phyloP scores from a whole-genome alignment of 2,113 vertebrate species.

The Xyrauchen texanus region DNA sequence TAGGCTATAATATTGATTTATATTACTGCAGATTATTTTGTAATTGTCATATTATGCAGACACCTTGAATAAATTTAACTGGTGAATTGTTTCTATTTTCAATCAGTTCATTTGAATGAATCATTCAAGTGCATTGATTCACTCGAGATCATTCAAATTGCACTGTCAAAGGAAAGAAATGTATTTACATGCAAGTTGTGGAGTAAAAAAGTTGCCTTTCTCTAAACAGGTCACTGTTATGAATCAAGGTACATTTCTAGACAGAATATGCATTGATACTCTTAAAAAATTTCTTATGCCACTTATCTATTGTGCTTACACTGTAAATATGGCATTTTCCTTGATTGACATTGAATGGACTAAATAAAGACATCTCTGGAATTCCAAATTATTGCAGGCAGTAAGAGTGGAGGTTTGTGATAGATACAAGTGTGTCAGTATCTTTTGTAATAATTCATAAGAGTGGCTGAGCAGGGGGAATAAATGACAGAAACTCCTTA shows the following conservation, averaged over 20 bases:
- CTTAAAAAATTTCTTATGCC: background rate
- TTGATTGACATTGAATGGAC: conserved; percentile 64
- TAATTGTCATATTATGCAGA: too few relatives aligned
- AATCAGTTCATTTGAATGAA: too few relatives aligned
- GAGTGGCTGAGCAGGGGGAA: conserved; percentile 62
- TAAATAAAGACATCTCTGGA: conserved; percentile 63
- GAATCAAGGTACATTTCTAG: conserved; percentile 30
- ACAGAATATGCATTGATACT: conserved; percentile 20
- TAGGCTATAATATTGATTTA: too few relatives aligned
- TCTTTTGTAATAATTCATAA: conserved; percentile 63
- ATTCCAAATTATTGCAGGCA: conserved; percentile 60
- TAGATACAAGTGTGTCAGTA: conserved; percentile 69
- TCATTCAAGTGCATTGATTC: too few relatives aligned
- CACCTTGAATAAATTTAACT: too few relatives aligned
- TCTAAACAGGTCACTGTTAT: background rate
- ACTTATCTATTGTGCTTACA: conserved; percentile 51
- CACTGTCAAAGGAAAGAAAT: background rate
- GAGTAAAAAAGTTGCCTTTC: background rate
- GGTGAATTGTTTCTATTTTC: too few relatives aligned
- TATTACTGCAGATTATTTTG: too few relatives aligned
- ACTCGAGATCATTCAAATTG: too few relatives aligned
- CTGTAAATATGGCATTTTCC: conserved; percentile 52
- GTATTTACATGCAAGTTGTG: background rate
- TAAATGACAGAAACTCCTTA: conserved; percentile 67
- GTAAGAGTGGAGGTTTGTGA: conserved; percentile 58